Conservation (phyloP, 2,113 vertebrate genomes). For the Phasianus colchicus region DNA sequence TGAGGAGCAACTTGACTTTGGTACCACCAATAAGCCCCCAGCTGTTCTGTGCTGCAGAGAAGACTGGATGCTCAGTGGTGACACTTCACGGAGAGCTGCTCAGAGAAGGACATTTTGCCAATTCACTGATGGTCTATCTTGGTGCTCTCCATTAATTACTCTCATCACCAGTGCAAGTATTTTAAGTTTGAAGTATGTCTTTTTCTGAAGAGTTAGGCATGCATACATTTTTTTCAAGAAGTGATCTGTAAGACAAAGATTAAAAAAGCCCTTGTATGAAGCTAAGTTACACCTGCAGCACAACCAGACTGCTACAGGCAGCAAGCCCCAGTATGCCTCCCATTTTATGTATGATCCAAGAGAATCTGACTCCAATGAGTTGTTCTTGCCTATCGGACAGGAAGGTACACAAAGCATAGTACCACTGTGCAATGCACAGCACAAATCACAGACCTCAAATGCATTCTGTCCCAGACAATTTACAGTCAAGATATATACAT, state of each 20-base stretch:
- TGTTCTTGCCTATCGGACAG: background rate
- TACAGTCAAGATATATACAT: background rate
- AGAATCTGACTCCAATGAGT: background rate
- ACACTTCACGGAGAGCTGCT: fast-evolving
- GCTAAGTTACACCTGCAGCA: background rate
- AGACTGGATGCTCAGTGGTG: background rate
- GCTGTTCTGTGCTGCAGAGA: background rate
- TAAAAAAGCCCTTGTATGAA: background rate
- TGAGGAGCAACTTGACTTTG: background rate
- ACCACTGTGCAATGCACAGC: background rate
- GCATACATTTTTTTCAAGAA: background rate
- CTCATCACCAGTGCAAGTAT: background rate
- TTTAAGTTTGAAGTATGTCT: background rate
- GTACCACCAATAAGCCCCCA: background rate
- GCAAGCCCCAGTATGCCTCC: background rate
- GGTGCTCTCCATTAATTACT: background rate
- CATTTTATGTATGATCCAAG: background rate
- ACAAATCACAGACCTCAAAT: background rate
- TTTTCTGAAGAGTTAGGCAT: background rate
- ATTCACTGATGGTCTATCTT: background rate
- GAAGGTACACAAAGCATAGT: background rate
- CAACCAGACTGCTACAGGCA: background rate
- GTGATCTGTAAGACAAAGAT: background rate
- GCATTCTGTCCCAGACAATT: background rate
- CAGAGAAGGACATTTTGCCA: background rate